These are phyloP conservation scores for Elaphurus davidianus DNA, from an alignment of 2,113 vertebrate genomes.

Conservation along the genomic window DNA sequence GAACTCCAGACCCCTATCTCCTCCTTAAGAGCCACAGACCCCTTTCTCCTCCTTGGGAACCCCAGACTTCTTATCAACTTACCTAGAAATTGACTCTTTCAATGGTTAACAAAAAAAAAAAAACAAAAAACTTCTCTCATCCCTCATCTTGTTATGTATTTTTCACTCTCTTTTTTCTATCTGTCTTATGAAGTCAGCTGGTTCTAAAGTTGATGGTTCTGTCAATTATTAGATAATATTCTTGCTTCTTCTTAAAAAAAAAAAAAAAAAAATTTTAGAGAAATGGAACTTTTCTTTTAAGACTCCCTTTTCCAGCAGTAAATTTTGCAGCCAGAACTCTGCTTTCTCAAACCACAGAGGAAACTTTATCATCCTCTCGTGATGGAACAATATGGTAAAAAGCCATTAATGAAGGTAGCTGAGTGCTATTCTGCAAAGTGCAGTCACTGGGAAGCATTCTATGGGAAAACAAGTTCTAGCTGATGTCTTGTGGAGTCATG, in stretches of 20 bases:
- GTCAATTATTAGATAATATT: not conserved
- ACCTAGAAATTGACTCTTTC: not conserved
- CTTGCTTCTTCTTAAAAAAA: not conserved
- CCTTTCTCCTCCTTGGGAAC: not conserved
- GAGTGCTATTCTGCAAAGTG: not conserved
- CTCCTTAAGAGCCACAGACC: not conserved
- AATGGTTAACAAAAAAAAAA: not conserved
- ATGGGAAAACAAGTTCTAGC: constrained; percentile 10
- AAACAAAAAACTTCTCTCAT: not conserved
- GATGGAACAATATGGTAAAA: constrained; percentile 46
- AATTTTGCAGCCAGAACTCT: not conserved
- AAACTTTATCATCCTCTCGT: constrained; percentile 25
- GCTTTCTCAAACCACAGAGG: not conserved
- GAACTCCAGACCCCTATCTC: not conserved
- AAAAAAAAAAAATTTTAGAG: not conserved
- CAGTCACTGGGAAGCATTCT: not conserved
- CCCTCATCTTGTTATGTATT: not conserved
- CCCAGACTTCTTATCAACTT: not conserved
- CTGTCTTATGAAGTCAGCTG: not conserved
- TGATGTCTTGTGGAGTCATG: not conserved
- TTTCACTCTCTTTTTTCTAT: not conserved
- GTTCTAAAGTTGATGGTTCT: not conserved
- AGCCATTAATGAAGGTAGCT: not conserved
- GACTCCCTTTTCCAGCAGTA: not conserved
- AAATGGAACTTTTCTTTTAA: not conserved